Evolutionary conservation across 2,888 invertebrate species (phyloP).

Genomic region (Hypomecis atomaria): DNA sequence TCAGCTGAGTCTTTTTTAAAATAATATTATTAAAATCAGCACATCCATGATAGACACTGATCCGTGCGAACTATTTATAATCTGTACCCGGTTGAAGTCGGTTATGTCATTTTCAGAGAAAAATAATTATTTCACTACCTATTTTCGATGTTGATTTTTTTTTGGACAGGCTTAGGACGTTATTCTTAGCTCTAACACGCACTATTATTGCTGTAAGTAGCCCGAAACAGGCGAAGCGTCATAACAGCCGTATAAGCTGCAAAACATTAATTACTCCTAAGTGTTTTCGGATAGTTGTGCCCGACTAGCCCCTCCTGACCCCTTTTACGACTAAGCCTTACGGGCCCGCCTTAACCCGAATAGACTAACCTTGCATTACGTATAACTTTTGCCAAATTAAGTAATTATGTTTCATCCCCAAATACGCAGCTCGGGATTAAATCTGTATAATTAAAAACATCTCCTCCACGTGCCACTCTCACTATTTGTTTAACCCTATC

Average conservation of each 20-base stretch:
- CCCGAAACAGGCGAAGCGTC: constrained; percentile 21
- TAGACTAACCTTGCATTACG: not conserved
- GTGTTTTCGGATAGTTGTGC: constrained; percentile 51
- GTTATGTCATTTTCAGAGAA: no score
- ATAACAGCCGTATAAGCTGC: constrained; percentile 45
- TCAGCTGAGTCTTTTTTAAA: no score
- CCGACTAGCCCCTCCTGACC: constrained; percentile 39
- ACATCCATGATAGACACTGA: no score
- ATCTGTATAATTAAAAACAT: constrained; percentile 24
- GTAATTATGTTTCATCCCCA: constrained; percentile 7
- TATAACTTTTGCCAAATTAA: constrained; percentile 6
- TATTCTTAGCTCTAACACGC: not conserved
- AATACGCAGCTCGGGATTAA: constrained; percentile 4
- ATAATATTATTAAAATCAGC: no score
- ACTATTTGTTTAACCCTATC: constrained; percentile 32
- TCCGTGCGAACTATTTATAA: no score
- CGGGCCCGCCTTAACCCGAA: constrained; percentile 1
- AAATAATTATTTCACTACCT: no score
- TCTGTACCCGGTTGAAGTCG: no score
- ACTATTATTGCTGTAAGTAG: no score
- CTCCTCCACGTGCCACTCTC: constrained; percentile 16
- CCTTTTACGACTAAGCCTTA: constrained; percentile 36
- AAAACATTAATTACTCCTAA: constrained; percentile 56
- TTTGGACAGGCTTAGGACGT: not conserved
- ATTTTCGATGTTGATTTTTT: no score